phyloP scores from a whole-genome alignment of 2,797 vertebrate genomes.

The Notolabrus celidotus region DNA sequence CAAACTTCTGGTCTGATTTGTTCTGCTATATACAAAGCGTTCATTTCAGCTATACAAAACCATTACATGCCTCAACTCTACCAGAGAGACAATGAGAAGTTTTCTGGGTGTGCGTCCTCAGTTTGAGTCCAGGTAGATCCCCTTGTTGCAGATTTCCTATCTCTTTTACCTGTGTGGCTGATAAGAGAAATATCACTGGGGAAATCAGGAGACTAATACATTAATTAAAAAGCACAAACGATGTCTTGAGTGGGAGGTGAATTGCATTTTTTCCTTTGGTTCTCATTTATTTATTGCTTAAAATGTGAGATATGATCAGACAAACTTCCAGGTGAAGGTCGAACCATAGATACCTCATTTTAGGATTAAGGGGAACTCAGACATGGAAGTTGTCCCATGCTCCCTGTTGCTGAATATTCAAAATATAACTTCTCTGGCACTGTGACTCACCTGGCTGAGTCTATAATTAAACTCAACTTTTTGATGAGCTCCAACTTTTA shows the following conservation, averaged over 20 bases:
- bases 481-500: constrained; percentile 71
- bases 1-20: not conserved
- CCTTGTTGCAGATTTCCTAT: not conserved
- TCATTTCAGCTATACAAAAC: not conserved
- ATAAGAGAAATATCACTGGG: not conserved
- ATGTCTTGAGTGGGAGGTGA: not conserved
- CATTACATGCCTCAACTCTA: too few species aligned
- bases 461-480: constrained; percentile 71
- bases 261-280: not conserved
- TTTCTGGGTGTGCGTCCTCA: not conserved
- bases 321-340: not conserved
- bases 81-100: not conserved
- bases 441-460: constrained; percentile 17
- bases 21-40: not conserved
- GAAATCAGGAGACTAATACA: not conserved
- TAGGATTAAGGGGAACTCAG: constrained; percentile 2
- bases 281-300: not conserved
- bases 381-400: constrained; percentile 22
- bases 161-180: too few species aligned
- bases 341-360: constrained; percentile 3
- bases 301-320: not conserved
- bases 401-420: constrained; percentile 32
- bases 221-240: not conserved
- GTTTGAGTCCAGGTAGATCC: not conserved
- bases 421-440: constrained; percentile 40